Conservation (phyloP, 1,140 invertebrate genomes). For the Himalopsyche phryganea region DNA sequence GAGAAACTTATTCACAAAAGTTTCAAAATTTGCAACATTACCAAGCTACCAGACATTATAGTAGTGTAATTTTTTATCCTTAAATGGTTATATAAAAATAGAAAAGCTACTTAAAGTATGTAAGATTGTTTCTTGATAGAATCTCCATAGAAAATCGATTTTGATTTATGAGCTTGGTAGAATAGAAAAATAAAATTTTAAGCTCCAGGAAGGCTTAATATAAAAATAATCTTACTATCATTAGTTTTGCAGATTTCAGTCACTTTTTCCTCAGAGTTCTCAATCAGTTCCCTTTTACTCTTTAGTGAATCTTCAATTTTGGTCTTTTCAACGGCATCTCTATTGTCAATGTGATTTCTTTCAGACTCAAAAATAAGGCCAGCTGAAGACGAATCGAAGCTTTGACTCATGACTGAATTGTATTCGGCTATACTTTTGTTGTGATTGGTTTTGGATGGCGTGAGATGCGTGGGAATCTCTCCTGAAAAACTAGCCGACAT, state of each 20-base stretch:
- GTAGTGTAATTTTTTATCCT: no score
- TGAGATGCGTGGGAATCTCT: constrained; percentile 31
- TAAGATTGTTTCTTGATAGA: no score
- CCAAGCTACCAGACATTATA: no score
- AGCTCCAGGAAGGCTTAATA: no score
- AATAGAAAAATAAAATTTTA: no score
- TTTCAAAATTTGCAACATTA: no score
- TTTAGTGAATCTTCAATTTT: not conserved
- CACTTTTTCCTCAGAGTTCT: constrained; percentile 4
- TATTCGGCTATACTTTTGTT: constrained; percentile 19
- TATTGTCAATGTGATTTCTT: not conserved
- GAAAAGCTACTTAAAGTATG: no score
- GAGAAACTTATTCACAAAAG: no score
- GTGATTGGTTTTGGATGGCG: constrained; percentile 20
- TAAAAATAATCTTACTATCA: constrained; percentile 17
- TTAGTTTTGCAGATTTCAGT: not conserved
- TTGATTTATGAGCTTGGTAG: no score
- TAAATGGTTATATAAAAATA: no score
- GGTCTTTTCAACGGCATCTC: not conserved
- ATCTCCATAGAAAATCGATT: no score
- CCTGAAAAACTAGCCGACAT: constrained; percentile 40
- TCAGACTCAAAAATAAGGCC: constrained; percentile 17
- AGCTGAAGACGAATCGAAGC: constrained; percentile 39
- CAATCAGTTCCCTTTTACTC: constrained; percentile 4
- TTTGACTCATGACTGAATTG: constrained; percentile 39